Evolutionary conservation across 2,797 vertebrate species (phyloP), one percentile per base, ranked within the genome.

Genomic region (Microtus agrestis): DNA sequence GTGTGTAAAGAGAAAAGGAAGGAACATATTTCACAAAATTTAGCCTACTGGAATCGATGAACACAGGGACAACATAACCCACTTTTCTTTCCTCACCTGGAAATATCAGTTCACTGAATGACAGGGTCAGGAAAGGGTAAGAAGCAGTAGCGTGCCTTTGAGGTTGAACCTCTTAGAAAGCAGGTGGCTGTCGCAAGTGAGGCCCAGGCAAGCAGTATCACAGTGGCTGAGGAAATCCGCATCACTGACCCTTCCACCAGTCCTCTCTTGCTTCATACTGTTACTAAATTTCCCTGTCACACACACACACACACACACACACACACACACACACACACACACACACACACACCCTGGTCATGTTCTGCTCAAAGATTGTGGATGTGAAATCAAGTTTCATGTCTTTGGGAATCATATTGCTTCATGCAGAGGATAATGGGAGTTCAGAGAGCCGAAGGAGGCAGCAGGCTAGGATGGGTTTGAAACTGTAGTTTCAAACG

Each of bases 101-200:
- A 96, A 97, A 48, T 54, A 79, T 31, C 74, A 54, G 10, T 95
- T 97, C 94, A 48, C 9, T 78, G 93, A 96, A 96, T 8, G 7
- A 91, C 0, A 0, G 25, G 14, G 6, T 88, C n/a, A 73, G 69
- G 69, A 93, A 95, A 82, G 54, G 25, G 51, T 12, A 89, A 0
- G 5, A 37, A 40, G 13, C 19, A 59, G 40, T 21, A 23, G 31
- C 0, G 10, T 43, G 31, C 1, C 15, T 43, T 84, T 89, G 54
- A 65, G 65, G 34, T 31, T 10, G 11, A 85, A 37, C 2, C 11
- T 89, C 87, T 40, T 23, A 84, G 81, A 81, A 96, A 15, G 31
- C 56, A 76, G 15, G 27, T 11, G 2, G 29, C 54, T 87, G 76
- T 31, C 11, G 2, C 5, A 31, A 0, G 5, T 5, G 29, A 6